Base-by-base conservation (phyloP, 1,140 invertebrate species). In the Drosophila sulfurigaster region DNA sequence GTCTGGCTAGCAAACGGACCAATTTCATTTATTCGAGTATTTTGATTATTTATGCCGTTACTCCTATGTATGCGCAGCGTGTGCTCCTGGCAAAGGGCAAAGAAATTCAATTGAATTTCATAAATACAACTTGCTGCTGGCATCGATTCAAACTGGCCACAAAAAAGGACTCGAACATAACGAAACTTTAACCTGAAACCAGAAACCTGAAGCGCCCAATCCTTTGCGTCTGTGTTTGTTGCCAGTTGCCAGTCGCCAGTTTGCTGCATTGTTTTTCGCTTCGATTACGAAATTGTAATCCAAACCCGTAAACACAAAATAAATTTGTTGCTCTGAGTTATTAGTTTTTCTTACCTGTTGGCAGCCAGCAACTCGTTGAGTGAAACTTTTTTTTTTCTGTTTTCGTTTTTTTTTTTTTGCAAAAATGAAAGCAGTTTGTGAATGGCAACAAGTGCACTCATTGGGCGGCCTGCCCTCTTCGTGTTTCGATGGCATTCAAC, bases 361-460 rank as follows among this genome's bases (percentile, higher is more conserved):
- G 56, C 43, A 56, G 57, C 59, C 16, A 54, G 16, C 32, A 35
- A 56, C 52, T 56, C 15, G 25, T 20, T 56, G 32, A 38, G 30
- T 6, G n/a, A 56, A 56, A 56, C 52, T 35, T 52, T 56, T 51
- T 46, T 52, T 10, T 6, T 32, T 1, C 52, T 13, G 52, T 54
- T 49, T 46, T 41, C 13, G 10, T 48, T 56, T 38, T 48, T 43
- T 16, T 58, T 56, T 41, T 46, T 60, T 57, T 32, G 28, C 11
- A 49, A 77, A 86, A 87, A 75, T 73, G 51, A 76, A 89, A 81
- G 71, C 79, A 81, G 75, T 83, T 83, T 74, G 28, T 56, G 52
- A 81, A 76, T 63, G 81, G 78, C 85, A 88, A 88, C 85, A 88
- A 88, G 85, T 88, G 83, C 82, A 87, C 83, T 88, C 63, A 51